phyloP scores from a whole-genome alignment of 2,888 invertebrate species.

The Andricus quercusramuli region DNA sequence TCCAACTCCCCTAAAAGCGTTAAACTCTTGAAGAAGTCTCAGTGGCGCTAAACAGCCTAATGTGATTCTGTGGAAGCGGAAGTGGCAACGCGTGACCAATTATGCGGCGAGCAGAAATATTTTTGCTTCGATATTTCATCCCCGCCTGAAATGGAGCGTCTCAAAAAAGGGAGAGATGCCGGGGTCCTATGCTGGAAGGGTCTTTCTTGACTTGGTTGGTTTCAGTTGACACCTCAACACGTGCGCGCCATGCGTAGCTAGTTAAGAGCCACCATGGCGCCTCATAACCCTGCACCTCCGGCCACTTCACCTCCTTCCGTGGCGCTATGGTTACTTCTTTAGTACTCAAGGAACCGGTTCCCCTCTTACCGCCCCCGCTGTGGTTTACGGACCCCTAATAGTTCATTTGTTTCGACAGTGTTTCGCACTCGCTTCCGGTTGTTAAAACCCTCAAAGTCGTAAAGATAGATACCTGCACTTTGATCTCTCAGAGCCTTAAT shows the following conservation, averaged over 20 bases:
- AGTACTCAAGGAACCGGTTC: slow-evolving; percentile 52
- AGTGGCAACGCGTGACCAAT: slow-evolving; percentile 40
- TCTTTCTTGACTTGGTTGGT: slow-evolving; percentile 37
- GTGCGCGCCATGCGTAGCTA: slow-evolving; percentile 76
- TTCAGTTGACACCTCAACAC: slow-evolving; percentile 77
- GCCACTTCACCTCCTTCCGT: slow-evolving; percentile 35
- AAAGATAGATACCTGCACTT: slow-evolving; percentile 27
- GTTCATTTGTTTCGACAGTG: slow-evolving; percentile 69
- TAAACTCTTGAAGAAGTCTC: slow-evolving; percentile 10
- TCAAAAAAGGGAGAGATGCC: slow-evolving; percentile 19
- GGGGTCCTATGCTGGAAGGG: slow-evolving; percentile 42
- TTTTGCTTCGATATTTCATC: slow-evolving; percentile 44
- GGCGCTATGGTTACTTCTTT: slow-evolving; percentile 50
- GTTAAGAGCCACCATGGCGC: slow-evolving; percentile 70
- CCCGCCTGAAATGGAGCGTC: slow-evolving; percentile 50
- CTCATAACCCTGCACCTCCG: slow-evolving; percentile 47
- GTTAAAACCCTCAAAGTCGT: slow-evolving; percentile 53
- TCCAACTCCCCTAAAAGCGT: background rate
- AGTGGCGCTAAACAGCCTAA: slow-evolving; percentile 15
- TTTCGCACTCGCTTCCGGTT: slow-evolving; percentile 62
- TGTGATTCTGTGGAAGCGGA: slow-evolving; percentile 27
- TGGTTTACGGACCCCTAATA: slow-evolving; percentile 66
- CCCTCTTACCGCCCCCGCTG: slow-evolving; percentile 39
- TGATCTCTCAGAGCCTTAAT: slow-evolving; percentile 4
- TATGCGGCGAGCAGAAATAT: slow-evolving; percentile 40